Conservation (phyloP, 2,888 invertebrate species). For the Lithophane socia region DNA sequence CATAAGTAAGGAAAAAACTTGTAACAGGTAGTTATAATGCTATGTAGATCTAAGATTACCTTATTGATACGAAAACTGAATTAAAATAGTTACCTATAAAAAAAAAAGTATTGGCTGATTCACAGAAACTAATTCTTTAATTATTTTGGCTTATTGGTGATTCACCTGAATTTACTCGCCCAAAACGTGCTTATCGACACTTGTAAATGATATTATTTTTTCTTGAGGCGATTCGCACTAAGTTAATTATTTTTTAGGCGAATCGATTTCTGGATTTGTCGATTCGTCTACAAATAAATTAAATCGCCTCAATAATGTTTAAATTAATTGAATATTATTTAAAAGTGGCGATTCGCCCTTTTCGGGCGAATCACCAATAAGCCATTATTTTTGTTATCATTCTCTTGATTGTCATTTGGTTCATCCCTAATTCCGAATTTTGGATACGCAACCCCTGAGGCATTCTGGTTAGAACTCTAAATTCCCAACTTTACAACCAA, state of each 20-base stretch:
- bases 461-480: neutral
- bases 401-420: neutral
- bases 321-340: too few relatives aligned
- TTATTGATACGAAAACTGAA: slow-evolving; percentile 3
- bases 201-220: too few relatives aligned
- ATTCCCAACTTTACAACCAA: slow-evolving; percentile 36
- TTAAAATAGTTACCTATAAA: neutral
- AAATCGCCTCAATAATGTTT: too few relatives aligned
- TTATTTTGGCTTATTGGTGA: neutral
- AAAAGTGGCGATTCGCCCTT: too few relatives aligned
- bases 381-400: neutral
- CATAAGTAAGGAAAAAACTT: slow-evolving; percentile 46
- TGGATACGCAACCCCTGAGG: neutral
- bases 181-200: too few relatives aligned
- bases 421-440: neutral
- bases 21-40: neutral
- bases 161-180: too few relatives aligned
- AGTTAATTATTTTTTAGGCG: too few relatives aligned
- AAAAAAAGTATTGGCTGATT: neutral
- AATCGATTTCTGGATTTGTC: too few relatives aligned
- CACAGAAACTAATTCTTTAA: neutral
- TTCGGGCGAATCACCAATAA: too few relatives aligned
- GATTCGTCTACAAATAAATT: too few relatives aligned
- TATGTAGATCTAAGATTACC: slow-evolving; percentile 31
- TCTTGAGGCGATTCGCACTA: too few relatives aligned